phyloP scores from a whole-genome alignment of 2,888 invertebrate genomes.

The Diloba caeruleocephala region DNA sequence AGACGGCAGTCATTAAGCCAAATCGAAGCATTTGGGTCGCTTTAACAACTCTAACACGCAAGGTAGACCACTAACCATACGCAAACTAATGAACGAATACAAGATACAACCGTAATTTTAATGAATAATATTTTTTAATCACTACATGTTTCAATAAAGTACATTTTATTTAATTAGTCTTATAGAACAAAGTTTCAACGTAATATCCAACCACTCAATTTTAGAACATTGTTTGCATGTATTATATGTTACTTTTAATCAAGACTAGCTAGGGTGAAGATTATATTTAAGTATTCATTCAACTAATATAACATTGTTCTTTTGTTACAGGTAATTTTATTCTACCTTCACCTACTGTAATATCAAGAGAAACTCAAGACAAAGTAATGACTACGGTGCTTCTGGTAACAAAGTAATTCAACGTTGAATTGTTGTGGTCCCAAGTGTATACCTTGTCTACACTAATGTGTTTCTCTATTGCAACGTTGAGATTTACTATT shows the following conservation, averaged over 20 bases:
- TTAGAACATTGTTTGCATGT: conserved; percentile 3
- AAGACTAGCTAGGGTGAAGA: conserved; percentile 13
- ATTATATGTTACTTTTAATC: conserved; percentile 34
- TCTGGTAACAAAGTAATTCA: conserved; percentile 38
- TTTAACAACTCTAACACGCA: no score
- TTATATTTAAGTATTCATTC: conserved; percentile 17
- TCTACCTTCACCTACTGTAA: conserved; percentile 8
- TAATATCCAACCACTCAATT: conserved; percentile 2
- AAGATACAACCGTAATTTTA: no score
- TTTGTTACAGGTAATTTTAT: conserved; percentile 50
- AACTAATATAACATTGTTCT: conserved; percentile 31
- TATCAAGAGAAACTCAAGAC: conserved; percentile 12
- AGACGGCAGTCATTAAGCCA: no score
- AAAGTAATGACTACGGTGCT: conserved; percentile 19
- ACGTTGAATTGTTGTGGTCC: conserved; percentile 22
- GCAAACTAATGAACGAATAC: no score
- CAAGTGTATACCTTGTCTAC: conserved; percentile 30
- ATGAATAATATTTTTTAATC: no score
- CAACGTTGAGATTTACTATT: conserved; percentile 31
- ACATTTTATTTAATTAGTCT: conserved; percentile 9
- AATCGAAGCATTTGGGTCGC: no score
- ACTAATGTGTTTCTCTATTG: conserved; percentile 12
- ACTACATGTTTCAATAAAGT: neutral
- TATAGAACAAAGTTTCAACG: neutral
- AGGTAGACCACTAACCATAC: no score